phyloP scores from a whole-genome alignment of 2,888 invertebrate species.

The Biston stratarius region DNA sequence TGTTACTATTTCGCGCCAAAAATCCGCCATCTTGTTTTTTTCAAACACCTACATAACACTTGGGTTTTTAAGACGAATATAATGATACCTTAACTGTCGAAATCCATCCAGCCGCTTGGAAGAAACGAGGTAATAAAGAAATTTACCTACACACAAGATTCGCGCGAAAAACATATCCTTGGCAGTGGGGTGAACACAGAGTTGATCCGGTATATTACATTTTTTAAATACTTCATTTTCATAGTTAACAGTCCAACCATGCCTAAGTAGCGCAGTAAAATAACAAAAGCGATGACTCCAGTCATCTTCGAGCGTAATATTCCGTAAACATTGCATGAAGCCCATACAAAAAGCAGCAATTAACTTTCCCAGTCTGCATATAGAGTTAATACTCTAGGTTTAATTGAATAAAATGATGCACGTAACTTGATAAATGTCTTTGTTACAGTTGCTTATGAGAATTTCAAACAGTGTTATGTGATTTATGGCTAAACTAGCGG shows the following conservation, averaged over 20 bases:
- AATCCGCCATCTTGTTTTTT: too few species aligned
- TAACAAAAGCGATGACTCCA: background rate
- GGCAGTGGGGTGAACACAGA: too few species aligned
- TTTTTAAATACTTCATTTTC: too few species aligned
- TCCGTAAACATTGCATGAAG: conserved; percentile 11
- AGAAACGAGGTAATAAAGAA: too few species aligned
- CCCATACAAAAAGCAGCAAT: conserved; percentile 15
- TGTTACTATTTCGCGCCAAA: too few species aligned
- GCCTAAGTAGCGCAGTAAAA: conserved; percentile 7
- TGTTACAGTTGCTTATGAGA: background rate
- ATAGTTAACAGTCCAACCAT: background rate
- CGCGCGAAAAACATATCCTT: too few species aligned
- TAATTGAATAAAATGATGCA: conserved; percentile 1
- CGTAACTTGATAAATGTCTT: background rate
- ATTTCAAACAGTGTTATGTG: background rate
- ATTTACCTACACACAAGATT: too few species aligned
- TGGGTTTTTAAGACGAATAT: too few species aligned
- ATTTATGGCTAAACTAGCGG: background rate
- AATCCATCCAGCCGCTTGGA: too few species aligned
- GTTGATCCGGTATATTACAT: too few species aligned
- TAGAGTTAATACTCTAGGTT: conserved; percentile 21
- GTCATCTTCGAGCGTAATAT: conserved; percentile 7
- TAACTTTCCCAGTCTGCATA: conserved; percentile 30
- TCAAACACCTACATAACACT: too few species aligned
- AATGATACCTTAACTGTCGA: too few species aligned